Evolutionary conservation across 2,113 vertebrate genomes (phyloP).

Genomic region (Rhinolophus ferrumequinum): DNA sequence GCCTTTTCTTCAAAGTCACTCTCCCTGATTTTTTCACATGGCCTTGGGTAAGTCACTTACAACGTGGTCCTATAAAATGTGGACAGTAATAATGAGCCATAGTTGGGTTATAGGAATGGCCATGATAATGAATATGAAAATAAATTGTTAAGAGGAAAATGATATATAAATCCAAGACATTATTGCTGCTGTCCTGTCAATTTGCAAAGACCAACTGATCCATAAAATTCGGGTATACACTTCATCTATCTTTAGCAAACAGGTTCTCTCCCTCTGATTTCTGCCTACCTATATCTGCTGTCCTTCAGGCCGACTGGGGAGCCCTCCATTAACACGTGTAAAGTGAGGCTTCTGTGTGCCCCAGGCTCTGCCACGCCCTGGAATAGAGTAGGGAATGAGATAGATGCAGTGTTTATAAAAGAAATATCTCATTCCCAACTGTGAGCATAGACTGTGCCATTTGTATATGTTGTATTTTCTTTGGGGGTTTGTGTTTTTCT

Average conservation of each 20-base stretch:
- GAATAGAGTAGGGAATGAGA: neutral
- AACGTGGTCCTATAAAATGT: neutral
- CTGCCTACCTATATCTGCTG: too few species aligned
- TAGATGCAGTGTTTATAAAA: neutral
- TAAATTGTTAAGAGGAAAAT: neutral
- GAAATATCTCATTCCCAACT: neutral
- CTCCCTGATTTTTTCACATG: neutral
- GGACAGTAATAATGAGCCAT: neutral
- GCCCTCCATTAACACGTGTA: accelerated
- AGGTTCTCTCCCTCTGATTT: neutral
- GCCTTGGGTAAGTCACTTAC: neutral
- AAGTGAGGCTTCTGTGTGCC: too few species aligned
- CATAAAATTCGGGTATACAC: neutral
- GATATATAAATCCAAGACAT: neutral
- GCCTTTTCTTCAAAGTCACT: neutral
- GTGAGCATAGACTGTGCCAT: neutral
- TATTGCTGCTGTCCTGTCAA: neutral
- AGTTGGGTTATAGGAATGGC: neutral
- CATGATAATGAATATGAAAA: neutral
- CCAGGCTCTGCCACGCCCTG: too few species aligned
- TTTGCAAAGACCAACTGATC: neutral
- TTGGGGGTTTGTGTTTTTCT: neutral
- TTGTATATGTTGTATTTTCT: neutral
- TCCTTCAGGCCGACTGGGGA: neutral
- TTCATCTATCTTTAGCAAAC: neutral